A percentile compares a stretch with the other conserved stretches of the same genome.
phyloP scores from a whole-genome alignment of 2,113 vertebrate species.

The Cathartes aura region DNA sequence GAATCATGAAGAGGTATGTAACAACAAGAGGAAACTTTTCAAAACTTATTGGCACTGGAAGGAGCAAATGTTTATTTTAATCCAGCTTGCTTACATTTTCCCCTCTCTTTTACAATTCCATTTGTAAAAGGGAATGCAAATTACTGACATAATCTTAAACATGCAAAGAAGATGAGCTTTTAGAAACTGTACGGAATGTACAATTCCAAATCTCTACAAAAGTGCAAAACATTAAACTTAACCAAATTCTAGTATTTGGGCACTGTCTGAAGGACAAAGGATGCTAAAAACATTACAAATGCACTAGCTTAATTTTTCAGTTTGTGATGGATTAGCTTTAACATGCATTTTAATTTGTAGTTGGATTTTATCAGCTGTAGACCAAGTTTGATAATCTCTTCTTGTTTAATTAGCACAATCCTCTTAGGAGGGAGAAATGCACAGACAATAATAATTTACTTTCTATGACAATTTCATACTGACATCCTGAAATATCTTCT shows the following conservation, averaged over 20 bases:
- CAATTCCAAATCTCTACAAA: not conserved
- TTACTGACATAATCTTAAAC: slow-evolving; percentile 10
- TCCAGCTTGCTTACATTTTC: slow-evolving; percentile 32
- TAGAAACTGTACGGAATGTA: not conserved
- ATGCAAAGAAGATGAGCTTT: not conserved
- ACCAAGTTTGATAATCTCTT: slow-evolving; percentile 77
- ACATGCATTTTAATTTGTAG: slow-evolving; percentile 72
- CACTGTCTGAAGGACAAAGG: slow-evolving; percentile 46
- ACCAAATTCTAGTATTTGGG: not conserved
- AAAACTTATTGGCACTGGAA: slow-evolving; percentile 12
- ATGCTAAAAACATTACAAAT: slow-evolving; percentile 40
- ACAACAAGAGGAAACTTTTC: slow-evolving; percentile 42
- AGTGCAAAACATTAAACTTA: not conserved
- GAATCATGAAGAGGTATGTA: slow-evolving; percentile 44
- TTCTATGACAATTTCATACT: slow-evolving; percentile 33
- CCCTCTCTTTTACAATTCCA: not conserved
- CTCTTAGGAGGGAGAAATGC: slow-evolving; percentile 66
- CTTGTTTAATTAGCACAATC: slow-evolving; percentile 77
- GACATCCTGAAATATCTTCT: not conserved
- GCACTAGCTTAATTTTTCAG: slow-evolving; percentile 31
- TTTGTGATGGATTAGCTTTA: slow-evolving; percentile 66
- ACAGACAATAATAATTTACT: slow-evolving; percentile 58
- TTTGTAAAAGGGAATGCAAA: slow-evolving; percentile 37
- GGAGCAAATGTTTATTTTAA: slow-evolving; percentile 56
- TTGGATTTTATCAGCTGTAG: slow-evolving; percentile 73